A percentile compares a stretch with the other conserved stretches of the same genome.
These are phyloP conservation scores for Mormyrus lacerda DNA, from an alignment of 2,113 vertebrate species.

Conservation along the genomic window DNA sequence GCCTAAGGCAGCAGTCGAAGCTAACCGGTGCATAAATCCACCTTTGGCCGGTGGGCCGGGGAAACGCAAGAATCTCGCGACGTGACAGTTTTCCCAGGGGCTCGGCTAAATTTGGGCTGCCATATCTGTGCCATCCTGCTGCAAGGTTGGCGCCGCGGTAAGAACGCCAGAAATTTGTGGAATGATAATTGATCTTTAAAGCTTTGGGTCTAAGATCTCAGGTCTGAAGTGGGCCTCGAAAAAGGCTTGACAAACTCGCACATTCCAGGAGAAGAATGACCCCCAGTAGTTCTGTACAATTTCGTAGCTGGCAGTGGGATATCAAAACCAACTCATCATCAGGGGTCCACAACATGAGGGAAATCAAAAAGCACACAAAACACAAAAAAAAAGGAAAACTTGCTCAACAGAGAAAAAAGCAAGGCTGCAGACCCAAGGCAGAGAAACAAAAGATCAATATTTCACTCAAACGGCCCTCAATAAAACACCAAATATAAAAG, in stretches of 20 bases:
- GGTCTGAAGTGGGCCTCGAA: neutral
- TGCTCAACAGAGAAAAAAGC: neutral
- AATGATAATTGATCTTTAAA: slow-evolving; percentile 10
- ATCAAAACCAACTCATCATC: neutral
- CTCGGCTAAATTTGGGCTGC: neutral
- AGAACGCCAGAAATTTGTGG: neutral
- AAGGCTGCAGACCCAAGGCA: neutral
- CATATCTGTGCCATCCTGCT: neutral
- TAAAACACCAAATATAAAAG: neutral
- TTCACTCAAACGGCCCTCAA: neutral
- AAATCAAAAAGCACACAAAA: neutral
- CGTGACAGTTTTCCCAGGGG: neutral
- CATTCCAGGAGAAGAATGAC: neutral
- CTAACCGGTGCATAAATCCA: neutral
- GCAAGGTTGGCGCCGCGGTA: neutral
- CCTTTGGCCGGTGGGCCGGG: neutral
- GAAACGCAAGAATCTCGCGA: neutral
- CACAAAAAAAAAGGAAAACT: neutral
- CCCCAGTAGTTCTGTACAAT: neutral
- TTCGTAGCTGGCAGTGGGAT: neutral
- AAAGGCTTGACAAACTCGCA: neutral
- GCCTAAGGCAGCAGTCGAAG: neutral
- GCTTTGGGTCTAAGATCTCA: neutral
- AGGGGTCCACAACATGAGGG: neutral
- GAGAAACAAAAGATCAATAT: neutral